phyloP scores from a whole-genome alignment of 2,797 vertebrate species.

The Mastacembelus armatus region DNA sequence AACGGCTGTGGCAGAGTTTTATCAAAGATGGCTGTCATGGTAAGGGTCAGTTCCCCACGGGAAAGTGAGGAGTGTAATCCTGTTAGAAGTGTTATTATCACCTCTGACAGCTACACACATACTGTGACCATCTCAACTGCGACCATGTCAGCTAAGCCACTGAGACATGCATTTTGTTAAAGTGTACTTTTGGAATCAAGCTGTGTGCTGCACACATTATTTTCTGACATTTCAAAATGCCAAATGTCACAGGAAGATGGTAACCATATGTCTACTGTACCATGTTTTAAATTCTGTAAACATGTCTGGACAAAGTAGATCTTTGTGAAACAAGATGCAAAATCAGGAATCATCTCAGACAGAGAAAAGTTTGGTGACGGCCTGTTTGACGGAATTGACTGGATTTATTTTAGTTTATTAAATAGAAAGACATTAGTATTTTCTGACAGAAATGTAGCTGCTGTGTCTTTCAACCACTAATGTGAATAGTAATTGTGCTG shows the following conservation, averaged over 20 bases:
- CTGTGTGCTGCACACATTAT: constrained; percentile 6
- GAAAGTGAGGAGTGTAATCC: constrained; percentile 48
- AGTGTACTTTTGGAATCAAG: constrained; percentile 15
- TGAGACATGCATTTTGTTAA: constrained; percentile 22
- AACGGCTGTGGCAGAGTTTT: constrained; percentile 43
- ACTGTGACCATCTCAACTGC: constrained; percentile 52
- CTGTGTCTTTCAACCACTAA: constrained; percentile 23
- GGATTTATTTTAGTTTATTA: constrained; percentile 3
- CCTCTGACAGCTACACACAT: constrained; percentile 45
- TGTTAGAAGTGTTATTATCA: constrained; percentile 62
- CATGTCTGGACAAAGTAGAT: background rate
- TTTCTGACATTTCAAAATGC: constrained; percentile 45
- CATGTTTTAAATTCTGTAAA: constrained; percentile 1
- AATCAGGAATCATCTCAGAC: too few species aligned
- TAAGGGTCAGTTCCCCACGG: constrained; percentile 49
- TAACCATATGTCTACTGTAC: constrained; percentile 19
- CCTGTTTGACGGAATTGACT: background rate
- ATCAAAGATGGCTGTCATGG: constrained; percentile 55
- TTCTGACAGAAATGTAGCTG: constrained; percentile 4
- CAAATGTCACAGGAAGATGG: constrained; percentile 29
- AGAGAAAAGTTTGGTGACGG: background rate
- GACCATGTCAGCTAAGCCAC: constrained; percentile 45
- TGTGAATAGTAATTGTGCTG: constrained; percentile 49
- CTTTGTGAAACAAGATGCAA: too few species aligned
- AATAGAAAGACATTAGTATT: constrained; percentile 3